Evolutionary conservation across 2,888 invertebrate genomes (phyloP).

Genomic region (Nycteola revayana): DNA sequence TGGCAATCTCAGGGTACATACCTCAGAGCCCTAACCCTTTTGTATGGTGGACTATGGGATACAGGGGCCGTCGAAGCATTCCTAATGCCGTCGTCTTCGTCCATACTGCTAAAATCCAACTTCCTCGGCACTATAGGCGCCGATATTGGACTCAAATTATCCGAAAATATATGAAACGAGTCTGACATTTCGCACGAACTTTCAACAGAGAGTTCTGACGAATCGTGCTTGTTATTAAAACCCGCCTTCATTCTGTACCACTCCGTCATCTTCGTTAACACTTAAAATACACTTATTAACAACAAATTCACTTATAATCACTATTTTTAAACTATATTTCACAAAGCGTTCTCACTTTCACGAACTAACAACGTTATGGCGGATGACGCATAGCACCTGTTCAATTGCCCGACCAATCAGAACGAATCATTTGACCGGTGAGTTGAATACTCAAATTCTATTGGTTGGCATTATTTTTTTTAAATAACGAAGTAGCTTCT

Average conservation of each 20-base stretch:
- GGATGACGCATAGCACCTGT: slow-evolving; percentile 81
- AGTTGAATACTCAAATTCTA: slow-evolving; percentile 52
- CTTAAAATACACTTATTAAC: slow-evolving; percentile 24
- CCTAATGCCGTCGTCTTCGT: slow-evolving; percentile 70
- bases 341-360: slow-evolving; percentile 68
- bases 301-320: neutral
- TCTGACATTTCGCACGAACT: slow-evolving; percentile 85
- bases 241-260: slow-evolving; percentile 73
- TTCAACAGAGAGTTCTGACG: slow-evolving; percentile 82
- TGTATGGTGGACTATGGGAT: slow-evolving; percentile 79
- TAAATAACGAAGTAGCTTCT: slow-evolving; percentile 41
- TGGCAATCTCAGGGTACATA: slow-evolving; percentile 38
- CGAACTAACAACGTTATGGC: slow-evolving; percentile 71
- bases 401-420: slow-evolving; percentile 57
- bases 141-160: slow-evolving; percentile 81
- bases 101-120: slow-evolving; percentile 77
- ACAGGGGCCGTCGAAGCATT: slow-evolving; percentile 54
- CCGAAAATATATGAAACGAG: slow-evolving; percentile 82
- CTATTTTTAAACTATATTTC: slow-evolving; percentile 13
- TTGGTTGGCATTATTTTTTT: slow-evolving; percentile 57
- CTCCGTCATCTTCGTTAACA: slow-evolving; percentile 67
- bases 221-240: slow-evolving; percentile 61
- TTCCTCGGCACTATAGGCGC: slow-evolving; percentile 81
- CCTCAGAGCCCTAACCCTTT: slow-evolving; percentile 82
- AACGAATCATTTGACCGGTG: slow-evolving; percentile 61